A percentile compares a stretch with the other conserved stretches of the same genome.
These are phyloP conservation scores for Ophiodon elongatus DNA, from an alignment of 2,113 vertebrate species.

Conservation along the genomic window DNA sequence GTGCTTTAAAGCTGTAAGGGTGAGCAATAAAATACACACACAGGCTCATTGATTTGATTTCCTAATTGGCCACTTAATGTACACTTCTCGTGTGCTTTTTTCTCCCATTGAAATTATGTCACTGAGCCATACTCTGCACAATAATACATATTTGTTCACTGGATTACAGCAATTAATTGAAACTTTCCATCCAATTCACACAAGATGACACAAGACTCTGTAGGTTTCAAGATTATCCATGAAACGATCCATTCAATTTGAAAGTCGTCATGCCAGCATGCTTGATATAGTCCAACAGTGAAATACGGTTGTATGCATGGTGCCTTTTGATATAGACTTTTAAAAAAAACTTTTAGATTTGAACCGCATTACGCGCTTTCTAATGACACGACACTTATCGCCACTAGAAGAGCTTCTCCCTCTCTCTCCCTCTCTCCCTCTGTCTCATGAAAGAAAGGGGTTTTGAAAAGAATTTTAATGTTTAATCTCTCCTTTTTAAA, in stretches of 20 bases:
- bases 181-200: neutral
- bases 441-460: slow-evolving; percentile 1
- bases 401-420: neutral
- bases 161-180: neutral
- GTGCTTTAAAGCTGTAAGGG: neutral
- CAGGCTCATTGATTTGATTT: slow-evolving; percentile 6
- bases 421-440: neutral
- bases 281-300: no score
- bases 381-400: slow-evolving; percentile 44
- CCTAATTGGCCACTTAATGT: neutral
- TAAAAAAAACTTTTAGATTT: no score
- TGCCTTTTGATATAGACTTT: neutral
- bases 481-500: slow-evolving; percentile 73
- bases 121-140: neutral
- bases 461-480: slow-evolving; percentile 64
- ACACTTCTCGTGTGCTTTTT: neutral
- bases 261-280: neutral
- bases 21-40: neutral
- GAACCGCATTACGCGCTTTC: slow-evolving; percentile 34
- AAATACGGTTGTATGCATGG: neutral
- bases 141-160: neutral
- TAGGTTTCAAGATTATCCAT: neutral
- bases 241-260: neutral
- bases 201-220: neutral
- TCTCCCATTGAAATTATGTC: neutral